Evolutionary conservation across 2,797 vertebrate species (phyloP).

Genomic region (Muscicapa comitata): DNA sequence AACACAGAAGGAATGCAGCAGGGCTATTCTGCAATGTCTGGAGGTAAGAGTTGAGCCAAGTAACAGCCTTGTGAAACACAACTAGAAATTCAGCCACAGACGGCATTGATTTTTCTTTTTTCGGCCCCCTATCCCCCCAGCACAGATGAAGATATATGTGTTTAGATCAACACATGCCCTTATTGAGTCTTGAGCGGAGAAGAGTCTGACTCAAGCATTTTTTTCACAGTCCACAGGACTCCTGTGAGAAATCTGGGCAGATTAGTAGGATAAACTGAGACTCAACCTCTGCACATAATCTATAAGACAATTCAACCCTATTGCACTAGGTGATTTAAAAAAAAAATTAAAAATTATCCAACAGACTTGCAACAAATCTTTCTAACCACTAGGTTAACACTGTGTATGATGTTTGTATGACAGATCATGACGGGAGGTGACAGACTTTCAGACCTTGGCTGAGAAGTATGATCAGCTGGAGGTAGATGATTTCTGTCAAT

Average conservation of each 20-base stretch:
- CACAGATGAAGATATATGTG: conserved; percentile 17
- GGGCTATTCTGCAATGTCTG: neutral
- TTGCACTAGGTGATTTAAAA: neutral
- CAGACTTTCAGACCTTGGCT: conserved; percentile 37
- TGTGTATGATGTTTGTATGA: neutral
- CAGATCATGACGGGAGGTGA: conserved; percentile 36
- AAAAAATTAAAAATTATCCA: neutral
- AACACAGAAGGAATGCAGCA: neutral
- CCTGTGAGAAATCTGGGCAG: neutral
- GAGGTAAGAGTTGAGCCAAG: neutral
- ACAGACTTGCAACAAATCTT: conserved; percentile 24
- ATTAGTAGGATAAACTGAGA: conserved; percentile 32
- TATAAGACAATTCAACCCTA: neutral
- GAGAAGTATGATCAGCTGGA: conserved; percentile 25
- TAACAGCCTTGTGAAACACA: neutral
- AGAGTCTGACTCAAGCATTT: conserved; percentile 40
- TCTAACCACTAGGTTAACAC: conserved; percentile 25
- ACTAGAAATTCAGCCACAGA: conserved; percentile 22
- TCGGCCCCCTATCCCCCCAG: neutral
- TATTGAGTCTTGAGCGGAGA: conserved; percentile 20
- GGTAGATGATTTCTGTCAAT: conserved; percentile 45
- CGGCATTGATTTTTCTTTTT: neutral
- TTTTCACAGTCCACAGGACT: neutral
- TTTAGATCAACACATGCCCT: conserved; percentile 22
- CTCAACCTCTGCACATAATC: neutral